Evolutionary conservation across 2,797 vertebrate species (phyloP).

Genomic region (Podarcis siculus): DNA sequence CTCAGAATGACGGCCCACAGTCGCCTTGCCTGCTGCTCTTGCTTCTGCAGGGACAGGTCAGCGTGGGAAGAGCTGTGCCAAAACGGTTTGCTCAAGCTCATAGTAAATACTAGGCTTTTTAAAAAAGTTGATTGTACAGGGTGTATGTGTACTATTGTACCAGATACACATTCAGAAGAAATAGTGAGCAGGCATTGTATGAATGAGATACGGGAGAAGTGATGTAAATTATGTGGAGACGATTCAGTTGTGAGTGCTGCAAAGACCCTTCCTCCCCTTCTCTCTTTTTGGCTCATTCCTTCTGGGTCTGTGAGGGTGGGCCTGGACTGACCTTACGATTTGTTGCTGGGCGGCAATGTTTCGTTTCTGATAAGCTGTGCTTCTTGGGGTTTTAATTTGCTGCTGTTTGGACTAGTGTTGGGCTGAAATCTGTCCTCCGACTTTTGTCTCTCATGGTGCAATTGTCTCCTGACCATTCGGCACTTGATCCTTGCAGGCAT

Average conservation of each 20-base stretch:
- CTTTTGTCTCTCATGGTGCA: too few species aligned
- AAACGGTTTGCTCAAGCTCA: background rate
- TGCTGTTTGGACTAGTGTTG: too few species aligned
- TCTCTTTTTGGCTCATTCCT: too few species aligned
- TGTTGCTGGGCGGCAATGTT: too few species aligned
- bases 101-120: background rate
- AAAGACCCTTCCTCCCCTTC: background rate
- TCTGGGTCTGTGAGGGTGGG: background rate
- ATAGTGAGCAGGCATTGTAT: too few species aligned
- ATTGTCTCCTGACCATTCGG: background rate
- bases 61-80: background rate
- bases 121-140: background rate
- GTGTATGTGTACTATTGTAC: background rate
- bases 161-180: background rate
- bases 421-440: too few species aligned
- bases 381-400: too few species aligned
- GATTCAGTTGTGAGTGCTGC: background rate
- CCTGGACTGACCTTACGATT: background rate
- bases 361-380: too few species aligned
- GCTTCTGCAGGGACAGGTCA: background rate
- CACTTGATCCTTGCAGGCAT: background rate
- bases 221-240: background rate
- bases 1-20: background rate
- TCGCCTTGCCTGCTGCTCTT: background rate
- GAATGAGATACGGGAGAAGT: background rate